Evolutionary conservation across 2,888 invertebrate genomes (phyloP).

Genomic region (Apamea anceps): DNA sequence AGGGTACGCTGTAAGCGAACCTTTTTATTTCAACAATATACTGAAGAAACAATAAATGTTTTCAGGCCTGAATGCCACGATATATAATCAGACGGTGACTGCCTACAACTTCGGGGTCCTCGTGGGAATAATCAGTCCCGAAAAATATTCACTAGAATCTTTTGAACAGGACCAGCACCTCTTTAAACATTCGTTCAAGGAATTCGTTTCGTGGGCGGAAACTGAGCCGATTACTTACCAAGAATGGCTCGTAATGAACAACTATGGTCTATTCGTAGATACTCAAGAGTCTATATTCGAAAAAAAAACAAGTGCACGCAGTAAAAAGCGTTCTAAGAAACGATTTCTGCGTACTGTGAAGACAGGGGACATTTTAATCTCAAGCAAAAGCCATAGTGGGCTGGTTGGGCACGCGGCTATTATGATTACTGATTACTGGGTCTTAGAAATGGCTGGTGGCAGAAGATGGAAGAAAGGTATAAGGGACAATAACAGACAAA

Average conservation of each 20-base stretch:
- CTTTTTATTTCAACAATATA: neutral
- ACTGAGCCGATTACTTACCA: slow-evolving; percentile 75
- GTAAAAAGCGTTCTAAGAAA: slow-evolving; percentile 70
- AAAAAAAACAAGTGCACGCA: slow-evolving; percentile 74
- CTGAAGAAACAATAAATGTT: slow-evolving; percentile 54
- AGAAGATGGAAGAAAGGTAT: slow-evolving; percentile 71
- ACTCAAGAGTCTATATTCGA: slow-evolving; percentile 77
- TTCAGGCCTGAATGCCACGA: slow-evolving; percentile 64
- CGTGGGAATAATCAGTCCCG: slow-evolving; percentile 80
- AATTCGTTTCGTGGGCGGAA: slow-evolving; percentile 70
- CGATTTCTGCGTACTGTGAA: slow-evolving; percentile 74
- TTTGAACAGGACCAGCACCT: slow-evolving; percentile 77
- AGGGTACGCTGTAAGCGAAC: neutral
- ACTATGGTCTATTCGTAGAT: slow-evolving; percentile 78
- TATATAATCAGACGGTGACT: slow-evolving; percentile 68
- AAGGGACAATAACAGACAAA: slow-evolving; percentile 75
- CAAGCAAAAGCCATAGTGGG: slow-evolving; percentile 68
- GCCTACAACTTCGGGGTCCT: slow-evolving; percentile 74
- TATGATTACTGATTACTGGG: slow-evolving; percentile 77
- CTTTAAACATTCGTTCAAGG: slow-evolving; percentile 75
- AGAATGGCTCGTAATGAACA: slow-evolving; percentile 81
- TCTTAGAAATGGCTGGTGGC: slow-evolving; percentile 79
- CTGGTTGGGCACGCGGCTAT: slow-evolving; percentile 78
- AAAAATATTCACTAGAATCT: slow-evolving; percentile 77
- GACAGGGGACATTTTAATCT: slow-evolving; percentile 78